Percentiles rank a stretch among this genome's conserved stretches.
Evolutionary conservation across 2,888 invertebrate genomes (phyloP).

Genomic region (Diarsia rubi): DNA sequence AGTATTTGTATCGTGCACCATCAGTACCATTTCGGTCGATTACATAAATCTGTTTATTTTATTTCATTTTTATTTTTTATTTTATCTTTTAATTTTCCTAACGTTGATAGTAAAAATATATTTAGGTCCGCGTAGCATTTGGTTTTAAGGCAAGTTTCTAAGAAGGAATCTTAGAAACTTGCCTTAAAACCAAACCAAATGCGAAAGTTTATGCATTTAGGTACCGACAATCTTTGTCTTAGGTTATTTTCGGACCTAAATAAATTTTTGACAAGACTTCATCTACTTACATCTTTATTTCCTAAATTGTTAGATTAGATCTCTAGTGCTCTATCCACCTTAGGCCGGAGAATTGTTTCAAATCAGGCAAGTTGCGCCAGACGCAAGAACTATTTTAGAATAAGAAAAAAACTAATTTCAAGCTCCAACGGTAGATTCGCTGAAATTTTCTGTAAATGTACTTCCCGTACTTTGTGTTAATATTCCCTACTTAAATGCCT

Average conservation of each 20-base stretch:
- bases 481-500: neutral
- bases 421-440: neutral
- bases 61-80: too few species aligned
- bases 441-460: neutral
- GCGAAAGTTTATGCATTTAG: too few species aligned
- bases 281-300: neutral
- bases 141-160: neutral
- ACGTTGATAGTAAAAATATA: neutral
- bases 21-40: neutral
- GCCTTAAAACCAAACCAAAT: too few species aligned
- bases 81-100: too few species aligned
- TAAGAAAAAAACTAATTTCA: neutral
- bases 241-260: too few species aligned
- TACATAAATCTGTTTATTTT: too few species aligned
- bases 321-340: neutral
- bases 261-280: neutral
- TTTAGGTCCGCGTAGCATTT: neutral
- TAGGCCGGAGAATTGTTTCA: neutral
- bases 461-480: too few species aligned
- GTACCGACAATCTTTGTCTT: too few species aligned
- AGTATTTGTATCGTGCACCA: neutral
- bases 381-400: neutral
- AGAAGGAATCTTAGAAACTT: too few species aligned
- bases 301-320: neutral
- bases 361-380: neutral